Percentiles rank a stretch among this genome's conserved stretches.
These are phyloP conservation scores for Psilanteris sp. DNA, from an alignment of 1,140 invertebrate species.

Conservation along the genomic window DNA sequence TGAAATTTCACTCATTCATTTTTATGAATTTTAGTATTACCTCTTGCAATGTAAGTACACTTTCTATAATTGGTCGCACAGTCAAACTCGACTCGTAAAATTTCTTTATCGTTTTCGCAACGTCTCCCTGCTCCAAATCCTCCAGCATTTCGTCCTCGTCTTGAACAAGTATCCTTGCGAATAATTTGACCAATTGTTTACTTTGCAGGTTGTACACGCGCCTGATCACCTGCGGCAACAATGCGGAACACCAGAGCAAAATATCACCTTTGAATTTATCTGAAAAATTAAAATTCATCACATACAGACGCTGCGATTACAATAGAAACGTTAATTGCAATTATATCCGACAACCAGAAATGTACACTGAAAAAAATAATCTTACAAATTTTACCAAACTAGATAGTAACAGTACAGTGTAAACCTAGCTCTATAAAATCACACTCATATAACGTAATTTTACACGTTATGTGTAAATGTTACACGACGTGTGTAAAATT, in stretches of 20 bases:
- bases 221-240: constrained; percentile 91
- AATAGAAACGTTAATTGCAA: no score
- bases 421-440: no score
- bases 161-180: constrained; percentile 88
- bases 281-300: constrained; percentile 66
- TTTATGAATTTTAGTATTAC: no score
- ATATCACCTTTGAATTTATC: constrained; percentile 88
- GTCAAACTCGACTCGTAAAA: constrained; percentile 87
- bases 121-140: constrained; percentile 92
- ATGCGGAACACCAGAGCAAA: constrained; percentile 89
- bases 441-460: no score
- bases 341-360: no score
- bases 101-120: constrained; percentile 90
- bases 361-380: no score
- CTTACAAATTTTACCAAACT: no score
- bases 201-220: constrained; percentile 95
- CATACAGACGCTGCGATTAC: no score
- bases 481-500: no score
- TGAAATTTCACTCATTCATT: no score
- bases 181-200: constrained; percentile 94
- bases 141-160: constrained; percentile 90
- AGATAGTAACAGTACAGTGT: no score
- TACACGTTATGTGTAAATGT: no score
- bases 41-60: constrained; percentile 87
- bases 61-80: constrained; percentile 84